Base-by-base conservation (phyloP, 2,888 invertebrate species). In the Thera obeliscata region DNA sequence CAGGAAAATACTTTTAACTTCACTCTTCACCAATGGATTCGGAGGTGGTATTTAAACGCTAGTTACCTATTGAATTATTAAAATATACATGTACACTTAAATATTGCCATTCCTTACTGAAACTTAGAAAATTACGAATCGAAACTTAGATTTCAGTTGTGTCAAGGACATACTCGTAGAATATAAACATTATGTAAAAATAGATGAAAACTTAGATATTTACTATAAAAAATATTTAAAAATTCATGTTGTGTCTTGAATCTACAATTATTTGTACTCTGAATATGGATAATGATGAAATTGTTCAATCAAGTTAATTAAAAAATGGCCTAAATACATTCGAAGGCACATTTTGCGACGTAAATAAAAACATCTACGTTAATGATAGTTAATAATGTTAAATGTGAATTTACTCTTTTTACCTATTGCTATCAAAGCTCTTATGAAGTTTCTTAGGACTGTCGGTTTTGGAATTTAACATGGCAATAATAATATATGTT, bases 1-100 rank as follows among this genome's bases (percentile, higher is more conserved):
- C 91, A 91, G 91, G 90, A 91, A 91, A 90, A 86, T 91, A 91
- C 76, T 87, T 90, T 89, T 91, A 90, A 90, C 78, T 78, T 67
- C 69, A 65, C 65, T 81, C 75, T 81, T 82, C 82, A 78, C 81
- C 83, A 78, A 60, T 43, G 66, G 66, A 69, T 64, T 52, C 75
- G 76, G 79, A 81, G 82, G 79, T 76, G 74, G 73, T 74, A 67
- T 74, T 67, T 71, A 66, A 61, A 72, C 69, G 75, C 71, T 74
- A 75, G 74, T 68, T 75, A 73, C 65, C 52, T 62, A 73, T 66
- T 67, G 50, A 69, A 70, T 61, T 68, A 57, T 64, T 63, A 69
- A 67, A 65, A 64, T 61, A 62, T 69, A 68, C 22, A 61, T 33
- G 8, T 48, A 64, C 55, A 66, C 55, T 68, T 61, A 67, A 58